Conservation (phyloP, 2,113 vertebrate species). For the Apus apus region DNA sequence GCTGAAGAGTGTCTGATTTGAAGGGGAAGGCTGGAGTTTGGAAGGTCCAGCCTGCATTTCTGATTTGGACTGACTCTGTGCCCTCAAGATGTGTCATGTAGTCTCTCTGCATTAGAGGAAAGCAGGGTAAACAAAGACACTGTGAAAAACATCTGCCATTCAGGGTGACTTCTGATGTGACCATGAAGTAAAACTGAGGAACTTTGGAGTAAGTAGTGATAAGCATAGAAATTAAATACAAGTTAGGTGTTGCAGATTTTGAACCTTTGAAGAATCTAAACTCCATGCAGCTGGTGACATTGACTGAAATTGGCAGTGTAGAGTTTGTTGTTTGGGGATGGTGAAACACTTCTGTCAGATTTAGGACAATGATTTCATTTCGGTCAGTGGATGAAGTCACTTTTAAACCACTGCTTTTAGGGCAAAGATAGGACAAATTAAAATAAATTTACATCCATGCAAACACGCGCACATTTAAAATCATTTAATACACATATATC, state of each 20-base stretch:
- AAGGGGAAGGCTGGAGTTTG: not conserved
- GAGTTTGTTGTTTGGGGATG: not conserved
- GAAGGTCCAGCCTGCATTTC: not conserved
- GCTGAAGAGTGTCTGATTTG: not conserved
- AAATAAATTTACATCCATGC: not conserved
- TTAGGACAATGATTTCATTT: not conserved
- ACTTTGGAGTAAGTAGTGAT: not conserved
- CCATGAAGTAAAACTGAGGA: not conserved
- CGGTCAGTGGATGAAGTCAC: not conserved
- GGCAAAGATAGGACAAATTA: not conserved
- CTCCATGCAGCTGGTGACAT: not conserved
- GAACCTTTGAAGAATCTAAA: not conserved
- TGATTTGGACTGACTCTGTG: not conserved
- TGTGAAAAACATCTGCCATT: not conserved
- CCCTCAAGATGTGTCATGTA: not conserved
- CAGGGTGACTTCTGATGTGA: not conserved
- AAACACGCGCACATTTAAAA: rapidly evolving
- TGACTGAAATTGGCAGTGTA: not conserved
- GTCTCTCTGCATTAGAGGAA: not conserved
- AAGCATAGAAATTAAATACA: not conserved
- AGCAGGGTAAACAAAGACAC: not conserved
- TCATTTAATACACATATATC: not conserved
- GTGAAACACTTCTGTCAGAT: not conserved
- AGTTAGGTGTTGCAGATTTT: not conserved
- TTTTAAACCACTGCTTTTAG: not conserved